These are phyloP conservation scores for Gambusia affinis DNA, from an alignment of 2,113 vertebrate genomes.

Conservation along the genomic window DNA sequence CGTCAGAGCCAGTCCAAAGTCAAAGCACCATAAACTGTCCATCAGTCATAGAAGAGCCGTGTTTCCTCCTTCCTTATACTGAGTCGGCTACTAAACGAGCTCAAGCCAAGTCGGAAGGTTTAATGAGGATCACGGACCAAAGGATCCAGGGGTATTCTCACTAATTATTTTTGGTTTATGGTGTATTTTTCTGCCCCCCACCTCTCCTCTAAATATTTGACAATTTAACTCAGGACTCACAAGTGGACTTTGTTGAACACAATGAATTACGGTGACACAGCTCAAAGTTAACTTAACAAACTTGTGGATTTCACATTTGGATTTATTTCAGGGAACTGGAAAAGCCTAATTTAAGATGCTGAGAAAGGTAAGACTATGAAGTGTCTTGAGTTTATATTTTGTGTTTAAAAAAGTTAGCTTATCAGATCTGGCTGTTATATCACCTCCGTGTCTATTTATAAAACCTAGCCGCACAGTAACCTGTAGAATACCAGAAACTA, in stretches of 20 bases:
- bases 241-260: background rate
- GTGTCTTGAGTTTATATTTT: background rate
- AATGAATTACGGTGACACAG: background rate
- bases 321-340: slow-evolving; percentile 30
- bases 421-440: background rate
- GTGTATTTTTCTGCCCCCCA: background rate
- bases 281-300: background rate
- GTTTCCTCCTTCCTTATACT: slow-evolving; percentile 40
- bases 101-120: slow-evolving; percentile 10
- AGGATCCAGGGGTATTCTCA: slow-evolving; percentile 11
- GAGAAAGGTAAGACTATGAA: slow-evolving; percentile 54
- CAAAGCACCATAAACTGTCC: slow-evolving; percentile 73
- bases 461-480: too few relatives aligned
- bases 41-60: background rate
- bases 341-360: slow-evolving; percentile 42
- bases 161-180: background rate
- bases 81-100: background rate
- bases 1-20: slow-evolving; percentile 68
- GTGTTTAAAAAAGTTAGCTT: background rate
- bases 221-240: background rate
- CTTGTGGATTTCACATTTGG: background rate
- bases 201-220: accelerated
- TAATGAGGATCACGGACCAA: slow-evolving; percentile 28
- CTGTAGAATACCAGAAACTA: background rate
- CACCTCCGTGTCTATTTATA: background rate